These are phyloP conservation scores for Helicolenus hilgendorfi DNA, from an alignment of 2,797 vertebrate genomes.

Conservation along the genomic window DNA sequence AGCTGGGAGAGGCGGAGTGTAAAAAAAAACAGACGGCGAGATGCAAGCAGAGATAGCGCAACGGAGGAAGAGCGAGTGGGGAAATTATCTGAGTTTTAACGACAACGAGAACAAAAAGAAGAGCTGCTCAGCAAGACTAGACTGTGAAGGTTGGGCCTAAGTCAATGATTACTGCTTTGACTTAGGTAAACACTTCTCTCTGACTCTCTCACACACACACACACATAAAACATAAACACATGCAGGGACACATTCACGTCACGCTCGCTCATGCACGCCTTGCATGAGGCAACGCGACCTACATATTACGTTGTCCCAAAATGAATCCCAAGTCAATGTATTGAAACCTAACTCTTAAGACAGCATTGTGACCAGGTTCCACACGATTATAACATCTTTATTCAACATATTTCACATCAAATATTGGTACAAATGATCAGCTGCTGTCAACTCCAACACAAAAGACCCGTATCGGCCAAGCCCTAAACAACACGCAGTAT, in stretches of 20 bases:
- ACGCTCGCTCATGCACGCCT: background rate
- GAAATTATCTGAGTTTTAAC: slow-evolving; percentile 51
- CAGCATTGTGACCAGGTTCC: background rate
- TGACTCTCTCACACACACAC: background rate
- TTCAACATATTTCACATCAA: background rate
- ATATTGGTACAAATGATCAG: background rate
- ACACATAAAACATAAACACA: background rate
- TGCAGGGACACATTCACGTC: background rate
- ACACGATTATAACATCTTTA: background rate
- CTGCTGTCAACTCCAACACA: background rate
- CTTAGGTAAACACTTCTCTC: slow-evolving; percentile 3
- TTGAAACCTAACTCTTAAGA: background rate
- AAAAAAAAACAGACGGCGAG: slow-evolving; percentile 42
- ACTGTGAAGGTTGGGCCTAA: slow-evolving; percentile 10
- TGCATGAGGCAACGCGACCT: background rate
- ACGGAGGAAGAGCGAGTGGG: slow-evolving; percentile 7
- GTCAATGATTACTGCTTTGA: slow-evolving; percentile 39
- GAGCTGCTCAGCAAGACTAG: background rate
- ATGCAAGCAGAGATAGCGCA: slow-evolving; percentile 41
- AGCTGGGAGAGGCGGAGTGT: slow-evolving; percentile 42
- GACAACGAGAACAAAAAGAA: slow-evolving; percentile 21
- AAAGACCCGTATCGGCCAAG: background rate
- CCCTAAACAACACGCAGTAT: slow-evolving; percentile 22
- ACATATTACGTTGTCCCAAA: background rate
- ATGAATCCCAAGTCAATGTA: background rate